Evolutionary conservation across 2,888 invertebrate genomes (phyloP), one percentile per base, ranked within the genome.

Genomic region (Limnephilus rhombicus): DNA sequence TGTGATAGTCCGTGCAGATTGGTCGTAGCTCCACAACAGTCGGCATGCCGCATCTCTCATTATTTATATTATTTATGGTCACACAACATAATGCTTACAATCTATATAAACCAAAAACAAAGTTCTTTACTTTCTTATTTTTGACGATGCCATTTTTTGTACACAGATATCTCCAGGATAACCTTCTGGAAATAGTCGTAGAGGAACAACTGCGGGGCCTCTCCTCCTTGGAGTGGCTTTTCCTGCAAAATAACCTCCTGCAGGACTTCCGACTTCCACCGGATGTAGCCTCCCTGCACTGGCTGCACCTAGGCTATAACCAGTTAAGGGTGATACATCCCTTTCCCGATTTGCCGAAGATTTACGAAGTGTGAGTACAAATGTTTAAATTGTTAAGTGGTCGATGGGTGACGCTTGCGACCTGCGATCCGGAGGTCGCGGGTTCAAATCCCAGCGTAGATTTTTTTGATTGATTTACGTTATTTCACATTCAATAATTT

Each of bases 261-360:
- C 93, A 94, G 13, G 92, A 92, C 29, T 80, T 92, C 80, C 12
- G 82, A 11, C 53, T 92, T 31, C 49, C 90, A 1, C 82, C 92
- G 34, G 88, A 83, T 2, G 18, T 83, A 24, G 49, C 53, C 13
- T 87, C 88, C 1, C 94, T 96, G 85, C 94, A 95, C 88, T 96
- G 96, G 95, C 94, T 97, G 94, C 95, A 96, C 94, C 94, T 97
- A 88, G 95, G 95, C 24, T 94, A 95, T 80, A 97, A 97, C 95
- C 94, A 94, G 18, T 94, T 97, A 81, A 96, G 95, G 90, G 94
- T 94, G 80, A 95, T 95, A 53, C 95, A 96, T 87, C 94, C 94
- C 82, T 95, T 97, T 94, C 96, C 96, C 13, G 94, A 94, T 93
- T 94, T 96, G 93, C 95, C 95, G 13, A 94, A 94, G 45, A 94